Evolutionary conservation across 1,140 invertebrate species (phyloP).

Genomic region (Asbolus verrucosus): DNA sequence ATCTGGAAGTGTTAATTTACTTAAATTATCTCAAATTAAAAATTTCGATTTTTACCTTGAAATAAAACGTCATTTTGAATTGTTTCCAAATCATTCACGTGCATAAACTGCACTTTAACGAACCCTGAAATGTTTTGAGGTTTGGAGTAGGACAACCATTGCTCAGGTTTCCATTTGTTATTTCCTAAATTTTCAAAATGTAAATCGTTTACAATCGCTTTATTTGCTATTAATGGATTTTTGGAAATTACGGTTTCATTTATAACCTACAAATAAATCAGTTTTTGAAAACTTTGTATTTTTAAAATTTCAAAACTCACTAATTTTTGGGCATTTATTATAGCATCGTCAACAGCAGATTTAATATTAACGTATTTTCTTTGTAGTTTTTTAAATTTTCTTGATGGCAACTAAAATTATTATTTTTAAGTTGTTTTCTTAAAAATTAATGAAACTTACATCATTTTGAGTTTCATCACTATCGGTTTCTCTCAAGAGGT

Average conservation of each 20-base stretch:
- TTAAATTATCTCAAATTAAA: not conserved
- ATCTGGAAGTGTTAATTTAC: constrained; percentile 48
- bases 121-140: constrained; percentile 53
- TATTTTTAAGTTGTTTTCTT: not conserved
- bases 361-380: not conserved
- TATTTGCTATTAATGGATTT: constrained; percentile 45
- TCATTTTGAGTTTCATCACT: not conserved
- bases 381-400: constrained; percentile 9
- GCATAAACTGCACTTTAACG: constrained; percentile 43
- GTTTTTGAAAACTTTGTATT: not conserved
- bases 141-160: constrained; percentile 53
- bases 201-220: constrained; percentile 45
- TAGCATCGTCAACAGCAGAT: too few species aligned
- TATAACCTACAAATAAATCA: constrained; percentile 48
- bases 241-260: too few species aligned
- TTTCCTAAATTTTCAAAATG: constrained; percentile 50
- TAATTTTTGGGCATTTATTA: too few species aligned
- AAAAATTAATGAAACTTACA: not conserved
- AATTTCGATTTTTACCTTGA: constrained; percentile 48
- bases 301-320: too few species aligned
- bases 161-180: constrained; percentile 52
- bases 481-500: not conserved
- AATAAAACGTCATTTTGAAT: constrained; percentile 40
- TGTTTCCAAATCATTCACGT: constrained; percentile 44
- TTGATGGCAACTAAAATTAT: not conserved